A percentile compares a stretch with the other conserved stretches of the same genome.
Evolutionary conservation across 1,140 invertebrate species (phyloP).

Genomic region (Zeugodacus cucurbitae): DNA sequence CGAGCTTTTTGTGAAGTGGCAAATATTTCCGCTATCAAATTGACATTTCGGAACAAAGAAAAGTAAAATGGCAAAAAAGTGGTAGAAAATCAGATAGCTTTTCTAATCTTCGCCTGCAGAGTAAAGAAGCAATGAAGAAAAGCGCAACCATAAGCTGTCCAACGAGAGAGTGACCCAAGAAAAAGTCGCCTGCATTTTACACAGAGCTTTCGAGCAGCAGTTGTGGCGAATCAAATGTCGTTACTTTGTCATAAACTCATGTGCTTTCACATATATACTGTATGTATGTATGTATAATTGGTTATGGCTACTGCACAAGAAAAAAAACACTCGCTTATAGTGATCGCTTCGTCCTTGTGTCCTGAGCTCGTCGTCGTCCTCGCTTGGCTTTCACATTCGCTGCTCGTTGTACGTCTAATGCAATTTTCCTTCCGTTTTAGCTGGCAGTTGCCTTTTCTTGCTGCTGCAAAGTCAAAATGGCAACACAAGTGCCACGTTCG

Average conservation of each 20-base stretch:
- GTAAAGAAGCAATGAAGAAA: too few relatives aligned
- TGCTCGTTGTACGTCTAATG: constrained; percentile 5
- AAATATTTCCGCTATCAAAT: neutral
- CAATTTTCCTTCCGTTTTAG: constrained; percentile 20
- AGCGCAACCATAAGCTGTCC: neutral
- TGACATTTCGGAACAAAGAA: neutral
- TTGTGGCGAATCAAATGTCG: neutral
- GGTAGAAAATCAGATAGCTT: neutral
- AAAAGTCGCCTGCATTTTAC: neutral
- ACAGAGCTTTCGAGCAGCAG: neutral
- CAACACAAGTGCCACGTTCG: too few relatives aligned
- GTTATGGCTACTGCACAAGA: neutral
- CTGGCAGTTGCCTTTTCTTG: constrained; percentile 16
- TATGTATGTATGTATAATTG: neutral
- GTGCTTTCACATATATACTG: neutral
- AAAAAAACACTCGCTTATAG: neutral
- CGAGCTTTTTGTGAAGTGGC: neutral
- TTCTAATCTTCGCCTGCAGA: too few relatives aligned
- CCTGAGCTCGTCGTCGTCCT: neutral
- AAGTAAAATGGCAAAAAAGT: neutral
- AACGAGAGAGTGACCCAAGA: neutral
- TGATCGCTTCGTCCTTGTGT: neutral
- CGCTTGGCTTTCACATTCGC: neutral
- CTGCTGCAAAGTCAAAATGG: neutral
- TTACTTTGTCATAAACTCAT: neutral